phyloP scores from a whole-genome alignment of 2,888 invertebrate species.

The Spatulosminthurus flaviceps region DNA sequence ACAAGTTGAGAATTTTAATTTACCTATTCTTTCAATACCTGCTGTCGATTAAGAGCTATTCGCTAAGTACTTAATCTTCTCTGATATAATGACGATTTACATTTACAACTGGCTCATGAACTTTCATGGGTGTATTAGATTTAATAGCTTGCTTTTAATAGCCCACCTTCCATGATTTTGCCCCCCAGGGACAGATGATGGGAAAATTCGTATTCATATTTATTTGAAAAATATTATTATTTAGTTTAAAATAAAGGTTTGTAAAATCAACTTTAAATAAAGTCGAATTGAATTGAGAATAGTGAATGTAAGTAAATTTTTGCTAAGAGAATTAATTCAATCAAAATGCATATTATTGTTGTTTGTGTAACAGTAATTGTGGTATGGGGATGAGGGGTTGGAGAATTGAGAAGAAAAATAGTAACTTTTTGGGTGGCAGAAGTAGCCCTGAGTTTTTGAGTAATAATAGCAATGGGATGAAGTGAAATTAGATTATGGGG shows the following conservation, averaged over 20 bases:
- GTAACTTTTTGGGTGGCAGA: neutral
- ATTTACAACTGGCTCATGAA: constrained; percentile 30
- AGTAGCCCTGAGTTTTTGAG: neutral
- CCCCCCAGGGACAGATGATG: no score
- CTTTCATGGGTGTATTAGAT: neutral
- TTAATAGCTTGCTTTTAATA: no score
- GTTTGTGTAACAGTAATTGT: neutral
- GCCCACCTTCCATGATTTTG: no score
- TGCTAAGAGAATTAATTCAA: no score
- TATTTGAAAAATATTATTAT: no score
- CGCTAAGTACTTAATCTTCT: neutral
- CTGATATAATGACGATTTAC: neutral
- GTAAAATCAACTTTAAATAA: no score
- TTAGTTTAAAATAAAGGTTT: no score
- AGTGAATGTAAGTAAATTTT: no score
- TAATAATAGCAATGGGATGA: neutral
- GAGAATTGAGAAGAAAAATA: no score
- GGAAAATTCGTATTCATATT: no score
- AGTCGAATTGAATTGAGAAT: no score
- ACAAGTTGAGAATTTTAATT: constrained; percentile 20
- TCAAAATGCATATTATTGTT: no score
- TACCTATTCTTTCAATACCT: constrained; percentile 5
- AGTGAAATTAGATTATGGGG: constrained; percentile 36
- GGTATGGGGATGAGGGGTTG: neutral
- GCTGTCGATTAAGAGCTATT: constrained; percentile 26